Evolutionary conservation across 2,797 vertebrate genomes (phyloP).

Genomic region (Synanceia verrucosa): DNA sequence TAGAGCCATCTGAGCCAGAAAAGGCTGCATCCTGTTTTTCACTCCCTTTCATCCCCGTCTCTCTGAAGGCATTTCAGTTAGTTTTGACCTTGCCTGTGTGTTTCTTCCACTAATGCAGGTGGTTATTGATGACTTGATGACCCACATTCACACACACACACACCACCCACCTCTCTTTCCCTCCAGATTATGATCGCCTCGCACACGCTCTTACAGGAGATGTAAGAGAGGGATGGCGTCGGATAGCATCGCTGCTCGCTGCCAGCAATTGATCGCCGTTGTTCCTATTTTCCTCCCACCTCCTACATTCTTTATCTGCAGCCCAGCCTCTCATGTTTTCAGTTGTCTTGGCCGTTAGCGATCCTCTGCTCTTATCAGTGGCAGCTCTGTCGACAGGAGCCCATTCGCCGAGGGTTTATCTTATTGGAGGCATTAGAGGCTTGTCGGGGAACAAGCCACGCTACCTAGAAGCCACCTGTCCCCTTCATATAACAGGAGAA

Average conservation of each 20-base stretch:
- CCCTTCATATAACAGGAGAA: slow-evolving; percentile 9
- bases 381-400: slow-evolving; percentile 63
- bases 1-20: slow-evolving; percentile 22
- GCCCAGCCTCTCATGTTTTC: slow-evolving; percentile 62
- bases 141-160: slow-evolving; percentile 40
- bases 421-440: slow-evolving; percentile 56
- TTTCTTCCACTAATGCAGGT: slow-evolving; percentile 60
- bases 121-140: slow-evolving; percentile 73
- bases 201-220: slow-evolving; percentile 41
- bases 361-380: slow-evolving; percentile 63
- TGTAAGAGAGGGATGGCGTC: slow-evolving; percentile 43
- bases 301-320: slow-evolving; percentile 65
- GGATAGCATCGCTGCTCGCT: slow-evolving; percentile 51
- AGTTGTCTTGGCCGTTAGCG: slow-evolving; percentile 52
- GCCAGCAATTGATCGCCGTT: slow-evolving; percentile 67
- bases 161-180: slow-evolving; percentile 34
- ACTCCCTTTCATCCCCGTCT: slow-evolving; percentile 17
- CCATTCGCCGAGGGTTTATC: slow-evolving; percentile 57
- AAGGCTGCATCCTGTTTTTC: slow-evolving; percentile 9
- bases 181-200: slow-evolving; percentile 50
- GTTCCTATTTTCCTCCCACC: slow-evolving; percentile 64
- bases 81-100: slow-evolving; percentile 69
- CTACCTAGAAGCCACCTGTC: slow-evolving; percentile 33
- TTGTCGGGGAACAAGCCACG: slow-evolving; percentile 26
- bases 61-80: slow-evolving; percentile 40